A percentile compares a stretch with the other conserved stretches of the same genome.
Evolutionary conservation across 37 sponge, comb jelly and placozoan species (phyloP).

Genomic region (Mnemiopsis leidyi): DNA sequence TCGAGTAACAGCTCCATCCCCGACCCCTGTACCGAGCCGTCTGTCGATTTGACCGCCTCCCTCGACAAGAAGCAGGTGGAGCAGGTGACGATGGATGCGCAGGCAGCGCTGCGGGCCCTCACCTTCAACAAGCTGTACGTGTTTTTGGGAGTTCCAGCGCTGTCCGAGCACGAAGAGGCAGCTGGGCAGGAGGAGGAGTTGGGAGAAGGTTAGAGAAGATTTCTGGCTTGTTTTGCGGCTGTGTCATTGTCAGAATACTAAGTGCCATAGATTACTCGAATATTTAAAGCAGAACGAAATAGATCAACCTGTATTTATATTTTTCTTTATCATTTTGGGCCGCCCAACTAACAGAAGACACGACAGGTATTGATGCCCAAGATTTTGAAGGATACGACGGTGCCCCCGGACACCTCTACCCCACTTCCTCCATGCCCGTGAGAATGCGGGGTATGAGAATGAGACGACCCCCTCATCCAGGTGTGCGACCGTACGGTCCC

Average conservation of each 20-base stretch:
- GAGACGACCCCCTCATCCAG: not conserved
- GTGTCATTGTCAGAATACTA: too few species aligned
- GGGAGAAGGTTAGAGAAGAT: too few species aligned
- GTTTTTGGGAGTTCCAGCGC: conserved; percentile 12
- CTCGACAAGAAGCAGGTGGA: not conserved
- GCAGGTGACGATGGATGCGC: conserved; percentile 28
- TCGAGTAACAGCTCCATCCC: not conserved
- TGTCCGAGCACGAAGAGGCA: not conserved
- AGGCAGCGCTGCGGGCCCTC: not conserved
- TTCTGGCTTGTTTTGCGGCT: too few species aligned
- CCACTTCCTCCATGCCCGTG: not conserved
- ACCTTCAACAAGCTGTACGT: conserved; percentile 32
- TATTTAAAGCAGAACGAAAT: too few species aligned
- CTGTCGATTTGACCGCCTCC: not conserved
- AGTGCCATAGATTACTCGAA: too few species aligned
- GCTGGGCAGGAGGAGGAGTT: not conserved
- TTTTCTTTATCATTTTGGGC: too few species aligned
- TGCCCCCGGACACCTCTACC: conserved; percentile 5
- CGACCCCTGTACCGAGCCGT: not conserved
- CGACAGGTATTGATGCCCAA: not conserved
- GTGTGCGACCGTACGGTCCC: not conserved
- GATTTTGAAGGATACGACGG: conserved; percentile 63
- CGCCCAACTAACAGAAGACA: too few species aligned
- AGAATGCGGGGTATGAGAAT: not conserved
- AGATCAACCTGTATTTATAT: too few species aligned